Evolutionary conservation across 64 coral and sea anemone species (phyloP), one percentile per base, ranked within the genome.

Genomic region (Stichodactyla helianthus): DNA sequence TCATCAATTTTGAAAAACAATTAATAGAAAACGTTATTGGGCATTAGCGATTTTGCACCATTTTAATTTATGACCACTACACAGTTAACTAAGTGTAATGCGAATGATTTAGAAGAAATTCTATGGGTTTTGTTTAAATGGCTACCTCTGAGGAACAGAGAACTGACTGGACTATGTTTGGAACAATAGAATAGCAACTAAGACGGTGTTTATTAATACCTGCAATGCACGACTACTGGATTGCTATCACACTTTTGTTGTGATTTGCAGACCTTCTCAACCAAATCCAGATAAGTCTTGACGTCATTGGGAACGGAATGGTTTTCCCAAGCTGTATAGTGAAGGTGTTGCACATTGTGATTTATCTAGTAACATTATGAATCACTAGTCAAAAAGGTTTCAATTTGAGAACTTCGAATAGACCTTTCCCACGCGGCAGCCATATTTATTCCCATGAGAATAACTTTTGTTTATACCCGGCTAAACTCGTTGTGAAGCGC

Each of bases 221-320:
- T 93, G 91, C 91, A 93, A 28, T 93, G 91, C 9, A 93, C 67
- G 50, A 87, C 70, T 35, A 87, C 51, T 2, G 86, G 86, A 28
- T 53, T 56, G 59, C 58, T 87, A n/a, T 28, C 27, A 50, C 52
- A 59, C 17, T 79, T 87, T 13, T 77, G 52, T 71, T 87, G 86
- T 2, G 86, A 77, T 0, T 44, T 71, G 20, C 77, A 54, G 25
- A 87, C 86, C 85, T 54, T 87, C 52, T 56, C 57, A 7, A 87
- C 31, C 51, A 87, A 56, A 76, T 87, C 67, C 51, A 87, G 11
- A 51, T 77, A 31, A 54, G 52, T 77, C 2, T 87, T 70, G 14
- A 55, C 7, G 50, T 79, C 59, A 22, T 54, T 56, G 5, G 86
- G 86, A 12, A 87, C 58, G 54, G 52, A 54, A 5, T 87, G 59